These are phyloP conservation scores for Epizoanthus ramosus DNA, from an alignment of 92 coral and sea anemone genomes.

Conservation along the genomic window DNA sequence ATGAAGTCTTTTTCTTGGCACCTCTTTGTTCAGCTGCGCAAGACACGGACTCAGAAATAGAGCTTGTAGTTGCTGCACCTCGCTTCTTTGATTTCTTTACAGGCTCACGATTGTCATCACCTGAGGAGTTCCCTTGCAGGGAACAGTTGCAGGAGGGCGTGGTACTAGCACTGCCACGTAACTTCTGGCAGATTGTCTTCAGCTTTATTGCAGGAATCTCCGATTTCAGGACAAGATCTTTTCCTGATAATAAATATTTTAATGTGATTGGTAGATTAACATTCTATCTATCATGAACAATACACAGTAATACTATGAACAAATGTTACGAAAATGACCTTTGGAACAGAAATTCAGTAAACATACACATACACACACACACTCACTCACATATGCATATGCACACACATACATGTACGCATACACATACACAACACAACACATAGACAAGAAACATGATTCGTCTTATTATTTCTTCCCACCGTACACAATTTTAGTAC, in stretches of 20 bases:
- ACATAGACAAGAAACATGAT: too few relatives aligned
- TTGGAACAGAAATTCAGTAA: too few relatives aligned
- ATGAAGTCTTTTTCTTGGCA: not conserved
- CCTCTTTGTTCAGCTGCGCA: not conserved
- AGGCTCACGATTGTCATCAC: slow-evolving; percentile 7
- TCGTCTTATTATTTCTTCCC: too few relatives aligned
- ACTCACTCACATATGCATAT: too few relatives aligned
- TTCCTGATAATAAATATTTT: slow-evolving; percentile 61
- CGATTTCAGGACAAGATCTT: slow-evolving; percentile 74
- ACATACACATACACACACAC: too few relatives aligned
- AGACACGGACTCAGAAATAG: not conserved
- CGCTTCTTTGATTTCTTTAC: slow-evolving; percentile 53
- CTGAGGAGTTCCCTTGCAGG: slow-evolving; percentile 9
- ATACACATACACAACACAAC: too few relatives aligned
- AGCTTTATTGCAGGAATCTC: slow-evolving; percentile 76
- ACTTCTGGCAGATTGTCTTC: slow-evolving; percentile 77
- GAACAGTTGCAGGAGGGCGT: slow-evolving; percentile 59
- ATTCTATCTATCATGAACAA: too few relatives aligned
- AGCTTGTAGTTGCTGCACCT: slow-evolving; percentile 35
- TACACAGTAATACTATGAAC: too few relatives aligned
- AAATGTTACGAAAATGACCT: too few relatives aligned
- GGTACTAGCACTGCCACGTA: slow-evolving; percentile 70
- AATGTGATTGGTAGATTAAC: too few relatives aligned
- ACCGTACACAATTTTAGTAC: too few relatives aligned
- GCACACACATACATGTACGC: too few relatives aligned